A percentile compares a stretch with the other conserved stretches of the same genome.
Conservation (phyloP, 2,797 vertebrate species). For the Rhabdomys pumilio region DNA sequence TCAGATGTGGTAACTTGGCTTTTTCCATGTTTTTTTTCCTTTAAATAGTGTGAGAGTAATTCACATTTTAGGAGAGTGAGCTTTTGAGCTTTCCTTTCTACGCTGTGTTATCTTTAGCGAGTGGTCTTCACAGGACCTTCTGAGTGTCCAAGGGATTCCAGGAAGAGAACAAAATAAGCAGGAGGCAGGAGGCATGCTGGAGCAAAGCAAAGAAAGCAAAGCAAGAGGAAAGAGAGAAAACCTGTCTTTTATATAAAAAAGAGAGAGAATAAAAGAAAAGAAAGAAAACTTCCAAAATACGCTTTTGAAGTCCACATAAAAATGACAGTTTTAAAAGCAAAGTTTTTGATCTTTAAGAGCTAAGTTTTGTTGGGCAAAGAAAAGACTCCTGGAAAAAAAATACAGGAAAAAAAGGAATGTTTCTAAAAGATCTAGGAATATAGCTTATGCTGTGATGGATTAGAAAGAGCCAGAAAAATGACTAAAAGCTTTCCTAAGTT, state of each 20-base stretch:
- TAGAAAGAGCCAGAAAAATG: not conserved
- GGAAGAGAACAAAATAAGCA: not conserved
- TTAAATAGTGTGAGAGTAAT: not conserved
- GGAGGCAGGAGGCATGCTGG: not conserved
- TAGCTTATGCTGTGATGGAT: not conserved
- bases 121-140: conserved; percentile 8
- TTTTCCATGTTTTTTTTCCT: not conserved
- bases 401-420: not conserved
- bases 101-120: not conserved
- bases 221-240: not conserved
- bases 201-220: conserved; percentile 63
- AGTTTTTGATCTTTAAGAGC: conserved; percentile 70
- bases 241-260: not conserved
- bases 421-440: not conserved
- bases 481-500: not conserved
- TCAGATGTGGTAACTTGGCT: not conserved
- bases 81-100: not conserved
- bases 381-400: conserved; percentile 54
- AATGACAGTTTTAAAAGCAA: conserved; percentile 72
- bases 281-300: conserved; percentile 47
- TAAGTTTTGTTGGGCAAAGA: conserved; percentile 67
- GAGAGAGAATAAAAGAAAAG: not conserved
- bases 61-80: not conserved
- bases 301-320: conserved; percentile 71
- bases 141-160: not conserved